Evolutionary conservation across 1,140 invertebrate genomes (phyloP), one percentile per base, ranked within the genome.

Genomic region (Trichogramma pretiosum): DNA sequence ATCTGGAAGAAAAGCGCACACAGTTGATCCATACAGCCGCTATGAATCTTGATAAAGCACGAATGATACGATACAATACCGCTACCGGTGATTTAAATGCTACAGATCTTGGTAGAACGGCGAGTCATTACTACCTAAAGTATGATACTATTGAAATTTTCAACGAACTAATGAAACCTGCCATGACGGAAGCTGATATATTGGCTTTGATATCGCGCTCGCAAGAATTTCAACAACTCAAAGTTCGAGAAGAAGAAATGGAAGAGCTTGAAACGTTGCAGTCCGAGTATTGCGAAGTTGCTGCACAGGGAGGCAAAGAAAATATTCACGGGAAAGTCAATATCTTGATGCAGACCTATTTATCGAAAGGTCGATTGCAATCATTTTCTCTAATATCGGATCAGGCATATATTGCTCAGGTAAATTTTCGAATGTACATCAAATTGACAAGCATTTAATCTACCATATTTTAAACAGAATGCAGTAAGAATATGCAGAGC

Each of bases 81-180:
- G 72, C 74, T 37, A 92, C 87, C 9, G 87, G 88, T 16, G 88
- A 89, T 63, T 75, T 98, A 16, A 80, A 81, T 59, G 73, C 87
- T 1, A 90, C 81, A 76, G 94, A 98, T 73, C 72, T 96, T 34
- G 97, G 97, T 1, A 77, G 96, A 47, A 98, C 91, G 38, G 93
- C 96, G 1, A 96, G 93, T 64, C 90, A 98, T 70, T 99, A 87
- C 72, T 99, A 99, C 67, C 92, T 99, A 33, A 98, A 95, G 59
- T 92, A 92, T 67, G 90, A 95, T 58, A 98, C 95, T 0, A 85
- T 99, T 56, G 87, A 94, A 68, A 81, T 86, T 30, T 88, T 96
- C 61, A 92, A 93, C 67, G 83, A 89, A 58, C 72, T 83, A 52
- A 74, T 89, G 51, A 78, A 78, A 37, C 75, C 81, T 11, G 69